Evolutionary conservation across 2,113 vertebrate genomes (phyloP).

Genomic region (Phylloscopus trochilus): DNA sequence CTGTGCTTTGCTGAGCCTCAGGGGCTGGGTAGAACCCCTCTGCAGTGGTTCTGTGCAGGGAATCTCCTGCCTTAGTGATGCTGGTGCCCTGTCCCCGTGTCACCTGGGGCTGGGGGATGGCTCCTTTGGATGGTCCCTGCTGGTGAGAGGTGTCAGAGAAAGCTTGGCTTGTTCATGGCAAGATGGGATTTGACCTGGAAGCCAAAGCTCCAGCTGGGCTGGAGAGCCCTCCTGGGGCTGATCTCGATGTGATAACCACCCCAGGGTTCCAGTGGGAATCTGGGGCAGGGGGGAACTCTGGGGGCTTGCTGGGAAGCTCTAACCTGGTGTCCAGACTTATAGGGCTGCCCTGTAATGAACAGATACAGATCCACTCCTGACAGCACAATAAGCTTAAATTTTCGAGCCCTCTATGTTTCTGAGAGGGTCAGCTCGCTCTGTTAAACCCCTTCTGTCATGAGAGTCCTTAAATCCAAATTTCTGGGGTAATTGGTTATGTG

Average conservation of each 20-base stretch:
- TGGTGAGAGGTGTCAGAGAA: background rate
- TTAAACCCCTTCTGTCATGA: background rate
- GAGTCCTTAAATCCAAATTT: background rate
- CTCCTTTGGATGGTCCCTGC: background rate
- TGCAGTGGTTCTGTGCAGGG: accelerated
- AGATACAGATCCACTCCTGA: background rate
- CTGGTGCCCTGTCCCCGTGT: background rate
- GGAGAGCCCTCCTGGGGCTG: background rate
- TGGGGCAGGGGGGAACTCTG: background rate
- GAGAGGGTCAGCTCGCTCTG: background rate
- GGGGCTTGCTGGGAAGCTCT: background rate
- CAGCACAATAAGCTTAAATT: background rate
- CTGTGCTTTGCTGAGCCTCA: background rate
- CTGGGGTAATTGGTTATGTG: background rate
- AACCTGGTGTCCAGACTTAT: background rate
- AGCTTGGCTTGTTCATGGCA: background rate
- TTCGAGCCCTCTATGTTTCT: accelerated
- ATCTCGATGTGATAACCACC: background rate
- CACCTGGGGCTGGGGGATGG: background rate
- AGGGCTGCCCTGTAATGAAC: background rate
- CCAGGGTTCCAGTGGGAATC: background rate
- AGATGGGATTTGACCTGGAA: background rate
- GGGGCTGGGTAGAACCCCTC: background rate
- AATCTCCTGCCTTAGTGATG: background rate
- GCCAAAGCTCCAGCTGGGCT: background rate